phyloP scores from a whole-genome alignment of 2,888 invertebrate species.

The Acanthopleura granulata region DNA sequence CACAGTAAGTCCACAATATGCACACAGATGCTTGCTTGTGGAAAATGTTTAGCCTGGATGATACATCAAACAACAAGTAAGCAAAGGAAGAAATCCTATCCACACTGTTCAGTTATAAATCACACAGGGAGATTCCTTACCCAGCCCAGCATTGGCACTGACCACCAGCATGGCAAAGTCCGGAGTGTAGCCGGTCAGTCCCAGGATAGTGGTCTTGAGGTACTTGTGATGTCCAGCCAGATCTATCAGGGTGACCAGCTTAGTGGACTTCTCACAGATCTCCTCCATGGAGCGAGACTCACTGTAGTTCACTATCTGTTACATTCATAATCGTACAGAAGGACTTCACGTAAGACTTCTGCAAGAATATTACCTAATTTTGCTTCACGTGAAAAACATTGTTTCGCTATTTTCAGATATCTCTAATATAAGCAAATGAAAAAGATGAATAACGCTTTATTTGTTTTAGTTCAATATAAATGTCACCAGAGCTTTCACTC shows the following conservation, averaged over 20 bases:
- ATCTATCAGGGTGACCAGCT: conserved; percentile 90
- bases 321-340: conserved; percentile 12
- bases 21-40: too few relatives aligned
- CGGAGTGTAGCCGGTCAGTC: conserved; percentile 92
- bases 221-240: conserved; percentile 97
- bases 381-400: too few relatives aligned
- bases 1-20: too few relatives aligned
- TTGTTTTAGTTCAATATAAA: too few relatives aligned
- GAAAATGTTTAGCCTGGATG: too few relatives aligned
- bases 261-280: conserved; percentile 92
- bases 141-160: conserved; percentile 80
- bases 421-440: not conserved
- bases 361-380: too few relatives aligned
- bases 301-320: conserved; percentile 84
- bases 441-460: too few relatives aligned
- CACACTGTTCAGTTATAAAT: too few relatives aligned
- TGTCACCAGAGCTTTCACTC: too few relatives aligned
- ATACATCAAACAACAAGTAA: too few relatives aligned
- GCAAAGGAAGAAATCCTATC: too few relatives aligned
- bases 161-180: conserved; percentile 91
- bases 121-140: conserved; percentile 43
- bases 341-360: too few relatives aligned
- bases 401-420: not conserved
- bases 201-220: conserved; percentile 93
- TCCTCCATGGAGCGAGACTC: conserved; percentile 93